Conservation (phyloP, 2,113 vertebrate genomes). For the Thryonomys swinderianus region DNA sequence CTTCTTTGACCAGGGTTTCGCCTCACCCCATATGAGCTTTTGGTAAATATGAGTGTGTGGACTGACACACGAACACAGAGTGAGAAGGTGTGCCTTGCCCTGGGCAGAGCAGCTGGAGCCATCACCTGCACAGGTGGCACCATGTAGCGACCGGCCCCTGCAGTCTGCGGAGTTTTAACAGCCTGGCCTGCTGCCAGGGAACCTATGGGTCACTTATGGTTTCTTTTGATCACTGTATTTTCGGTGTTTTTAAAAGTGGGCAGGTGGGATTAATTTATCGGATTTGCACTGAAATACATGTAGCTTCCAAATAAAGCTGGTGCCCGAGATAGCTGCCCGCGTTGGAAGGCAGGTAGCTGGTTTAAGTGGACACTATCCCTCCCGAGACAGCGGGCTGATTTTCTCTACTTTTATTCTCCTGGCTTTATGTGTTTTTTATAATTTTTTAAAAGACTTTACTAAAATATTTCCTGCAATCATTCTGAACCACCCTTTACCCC, state of each 20-base stretch:
- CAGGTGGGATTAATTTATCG: not conserved
- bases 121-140: not conserved
- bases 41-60: not conserved
- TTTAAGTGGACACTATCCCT: not conserved
- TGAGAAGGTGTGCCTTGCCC: not conserved
- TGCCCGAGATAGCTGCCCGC: not conserved
- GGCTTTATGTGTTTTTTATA: not conserved
- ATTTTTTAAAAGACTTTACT: not conserved
- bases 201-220: not conserved
- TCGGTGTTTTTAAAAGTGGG: not conserved
- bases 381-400: not conserved
- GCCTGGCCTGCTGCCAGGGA: not conserved
- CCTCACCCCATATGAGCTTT: not conserved
- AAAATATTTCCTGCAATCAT: not conserved
- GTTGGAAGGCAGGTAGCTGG: not conserved
- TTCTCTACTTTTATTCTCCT: not conserved
- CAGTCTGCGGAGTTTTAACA: not conserved
- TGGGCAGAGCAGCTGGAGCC: not conserved
- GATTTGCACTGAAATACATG: not conserved
- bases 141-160: not conserved
- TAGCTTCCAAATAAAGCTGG: not conserved
- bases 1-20: not conserved
- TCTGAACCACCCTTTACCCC: not conserved
- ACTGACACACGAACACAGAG: accelerated
- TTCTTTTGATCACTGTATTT: not conserved